A percentile compares a stretch with the other conserved stretches of the same genome.
These are phyloP conservation scores for Pterobdella sp. DNA, from an alignment of 2,888 invertebrate species.

Conservation along the genomic window DNA sequence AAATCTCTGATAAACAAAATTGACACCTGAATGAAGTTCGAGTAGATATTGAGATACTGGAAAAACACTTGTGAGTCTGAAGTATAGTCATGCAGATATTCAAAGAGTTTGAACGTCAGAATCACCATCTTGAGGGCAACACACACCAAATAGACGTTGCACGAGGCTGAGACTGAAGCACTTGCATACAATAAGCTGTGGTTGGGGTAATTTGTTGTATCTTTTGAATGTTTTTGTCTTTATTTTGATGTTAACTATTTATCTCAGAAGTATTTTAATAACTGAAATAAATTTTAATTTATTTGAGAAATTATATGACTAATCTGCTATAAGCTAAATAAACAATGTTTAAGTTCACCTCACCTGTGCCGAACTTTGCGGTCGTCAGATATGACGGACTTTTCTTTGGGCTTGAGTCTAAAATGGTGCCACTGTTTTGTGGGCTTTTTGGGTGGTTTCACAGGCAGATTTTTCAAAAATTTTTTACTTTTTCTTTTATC, in stretches of 20 bases:
- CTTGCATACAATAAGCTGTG: constrained; percentile 29
- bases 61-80: constrained; percentile 32
- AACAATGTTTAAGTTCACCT: too few relatives aligned
- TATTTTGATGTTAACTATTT: too few relatives aligned
- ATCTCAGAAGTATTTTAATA: too few relatives aligned
- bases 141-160: constrained; percentile 34
- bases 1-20: too few relatives aligned
- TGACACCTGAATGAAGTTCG: constrained; percentile 33
- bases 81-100: constrained; percentile 29
- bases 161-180: constrained; percentile 29
- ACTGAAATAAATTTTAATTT: too few relatives aligned
- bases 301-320: too few relatives aligned
- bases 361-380: background rate
- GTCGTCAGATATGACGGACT: background rate
- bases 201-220: too few relatives aligned
- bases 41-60: constrained; percentile 33
- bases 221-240: too few relatives aligned
- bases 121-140: constrained; percentile 33
- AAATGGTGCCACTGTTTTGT: background rate
- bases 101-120: constrained; percentile 34
- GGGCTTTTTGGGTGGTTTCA: background rate
- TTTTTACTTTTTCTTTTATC: background rate
- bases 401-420: background rate
- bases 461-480: background rate
- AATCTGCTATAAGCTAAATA: too few relatives aligned